Conservation (phyloP, 2,797 vertebrate species). For the Ispidina picta region DNA sequence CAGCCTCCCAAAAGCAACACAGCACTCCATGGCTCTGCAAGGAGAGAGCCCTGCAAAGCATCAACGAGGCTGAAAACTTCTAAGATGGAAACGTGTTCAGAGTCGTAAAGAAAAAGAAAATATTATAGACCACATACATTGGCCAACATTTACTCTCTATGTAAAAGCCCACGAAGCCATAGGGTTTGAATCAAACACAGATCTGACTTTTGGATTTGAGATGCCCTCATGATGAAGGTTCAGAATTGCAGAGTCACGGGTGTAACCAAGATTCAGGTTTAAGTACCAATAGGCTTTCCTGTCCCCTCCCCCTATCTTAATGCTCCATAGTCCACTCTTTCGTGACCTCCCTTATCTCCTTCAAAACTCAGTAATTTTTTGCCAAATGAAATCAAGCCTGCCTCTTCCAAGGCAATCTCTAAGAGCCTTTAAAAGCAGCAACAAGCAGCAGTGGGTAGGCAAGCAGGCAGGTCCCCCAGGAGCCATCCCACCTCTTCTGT, state of each 20-base stretch:
- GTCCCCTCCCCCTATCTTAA: background rate
- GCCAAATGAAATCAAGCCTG: background rate
- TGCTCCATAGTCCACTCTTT: background rate
- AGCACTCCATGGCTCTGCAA: background rate
- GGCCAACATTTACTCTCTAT: background rate
- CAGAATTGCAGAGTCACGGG: background rate
- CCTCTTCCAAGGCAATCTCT: background rate
- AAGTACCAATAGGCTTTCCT: background rate
- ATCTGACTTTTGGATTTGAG: background rate
- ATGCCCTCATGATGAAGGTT: background rate
- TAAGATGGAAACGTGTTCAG: background rate
- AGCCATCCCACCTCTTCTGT: background rate
- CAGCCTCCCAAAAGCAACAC: constrained; percentile 38
- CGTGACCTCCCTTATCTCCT: background rate
- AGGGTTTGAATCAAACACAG: background rate
- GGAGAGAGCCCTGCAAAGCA: background rate
- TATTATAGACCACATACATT: background rate
- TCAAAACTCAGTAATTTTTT: background rate
- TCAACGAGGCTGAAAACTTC: background rate
- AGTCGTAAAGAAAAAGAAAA: background rate
- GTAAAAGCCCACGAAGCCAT: background rate
- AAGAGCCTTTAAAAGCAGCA: background rate
- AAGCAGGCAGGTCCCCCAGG: background rate
- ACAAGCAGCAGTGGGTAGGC: background rate
- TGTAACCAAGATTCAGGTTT: background rate